A percentile compares a stretch with the other conserved stretches of the same genome.
Evolutionary conservation across 2,888 invertebrate genomes (phyloP).

Genomic region (Megastigmus dorsalis): DNA sequence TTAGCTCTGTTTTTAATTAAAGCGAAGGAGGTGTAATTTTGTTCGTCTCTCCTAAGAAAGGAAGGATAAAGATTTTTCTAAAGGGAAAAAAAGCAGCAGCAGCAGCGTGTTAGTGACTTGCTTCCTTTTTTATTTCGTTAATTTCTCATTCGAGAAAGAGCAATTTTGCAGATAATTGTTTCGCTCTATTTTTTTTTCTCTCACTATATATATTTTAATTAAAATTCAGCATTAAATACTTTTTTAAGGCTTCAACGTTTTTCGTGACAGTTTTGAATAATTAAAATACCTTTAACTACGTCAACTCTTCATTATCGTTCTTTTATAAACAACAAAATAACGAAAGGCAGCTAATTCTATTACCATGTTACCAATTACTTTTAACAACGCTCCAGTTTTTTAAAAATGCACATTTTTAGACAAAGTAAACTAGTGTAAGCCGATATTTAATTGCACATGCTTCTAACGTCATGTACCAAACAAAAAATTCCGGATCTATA

Average conservation of each 20-base stretch:
- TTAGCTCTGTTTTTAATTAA: constrained; percentile 50
- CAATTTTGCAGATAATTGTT: constrained; percentile 22
- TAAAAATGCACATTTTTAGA: too few relatives aligned
- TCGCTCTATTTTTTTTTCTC: background rate
- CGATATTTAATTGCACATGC: too few relatives aligned
- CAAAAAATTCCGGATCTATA: too few relatives aligned
- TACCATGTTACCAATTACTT: too few relatives aligned
- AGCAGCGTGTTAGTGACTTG: background rate
- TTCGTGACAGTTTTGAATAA: too few relatives aligned
- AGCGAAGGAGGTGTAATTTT: constrained; percentile 33
- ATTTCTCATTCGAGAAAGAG: constrained; percentile 21
- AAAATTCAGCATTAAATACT: background rate
- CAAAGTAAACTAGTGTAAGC: too few relatives aligned
- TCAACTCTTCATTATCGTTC: background rate
- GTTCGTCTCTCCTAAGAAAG: constrained; percentile 17
- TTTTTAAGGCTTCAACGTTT: background rate
- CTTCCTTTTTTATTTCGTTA: constrained; percentile 9
- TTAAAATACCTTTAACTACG: too few relatives aligned
- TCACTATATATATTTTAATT: constrained; percentile 7
- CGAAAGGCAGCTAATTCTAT: too few relatives aligned
- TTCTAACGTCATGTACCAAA: too few relatives aligned
- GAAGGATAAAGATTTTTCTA: constrained; percentile 32
- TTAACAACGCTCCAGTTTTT: too few relatives aligned
- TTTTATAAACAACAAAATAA: too few relatives aligned
- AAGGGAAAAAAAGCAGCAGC: constrained; percentile 2